A percentile compares a stretch with the other conserved stretches of the same genome.
phyloP scores from a whole-genome alignment of 1,140 invertebrate genomes.

The Pomacea maculata region DNA sequence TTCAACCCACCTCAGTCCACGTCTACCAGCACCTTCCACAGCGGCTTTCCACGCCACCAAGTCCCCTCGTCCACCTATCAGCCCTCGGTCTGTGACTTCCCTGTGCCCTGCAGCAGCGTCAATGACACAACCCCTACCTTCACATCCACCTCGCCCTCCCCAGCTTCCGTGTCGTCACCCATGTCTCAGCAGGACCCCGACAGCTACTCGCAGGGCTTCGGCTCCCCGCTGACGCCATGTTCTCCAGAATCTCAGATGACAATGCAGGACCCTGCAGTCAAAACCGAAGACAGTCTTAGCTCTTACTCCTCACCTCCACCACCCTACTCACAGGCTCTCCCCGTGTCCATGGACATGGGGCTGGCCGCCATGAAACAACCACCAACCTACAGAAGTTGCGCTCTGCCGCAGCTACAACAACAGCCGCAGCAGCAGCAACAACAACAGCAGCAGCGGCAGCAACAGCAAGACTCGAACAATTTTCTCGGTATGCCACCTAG shows the following conservation, averaged over 20 bases:
- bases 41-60: slow-evolving; percentile 17
- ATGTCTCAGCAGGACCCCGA: slow-evolving; percentile 46
- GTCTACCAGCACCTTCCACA: slow-evolving; percentile 26
- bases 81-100: neutral
- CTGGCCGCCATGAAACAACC: slow-evolving; percentile 60
- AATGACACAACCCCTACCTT: slow-evolving; percentile 3
- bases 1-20: slow-evolving; percentile 27
- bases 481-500: slow-evolving; percentile 38
- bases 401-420: slow-evolving; percentile 42
- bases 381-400: slow-evolving; percentile 60
- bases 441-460: slow-evolving; percentile 38
- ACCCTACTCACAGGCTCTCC: slow-evolving; percentile 50
- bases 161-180: slow-evolving; percentile 38
- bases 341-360: slow-evolving; percentile 39
- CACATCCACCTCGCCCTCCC: slow-evolving; percentile 29
- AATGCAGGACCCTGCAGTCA: slow-evolving; percentile 30
- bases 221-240: slow-evolving; percentile 46
- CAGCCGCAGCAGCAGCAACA: slow-evolving; percentile 42
- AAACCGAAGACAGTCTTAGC: slow-evolving; percentile 34
- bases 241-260: slow-evolving; percentile 54
- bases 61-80: neutral
- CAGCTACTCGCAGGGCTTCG: slow-evolving; percentile 53
- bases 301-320: slow-evolving; percentile 43
- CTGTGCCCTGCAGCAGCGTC: slow-evolving; percentile 19
- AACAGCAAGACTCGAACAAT: slow-evolving; percentile 29